Conservation (phyloP, 37 sponge, comb jelly and placozoan species). For the Halisarca cf. caerulea region DNA sequence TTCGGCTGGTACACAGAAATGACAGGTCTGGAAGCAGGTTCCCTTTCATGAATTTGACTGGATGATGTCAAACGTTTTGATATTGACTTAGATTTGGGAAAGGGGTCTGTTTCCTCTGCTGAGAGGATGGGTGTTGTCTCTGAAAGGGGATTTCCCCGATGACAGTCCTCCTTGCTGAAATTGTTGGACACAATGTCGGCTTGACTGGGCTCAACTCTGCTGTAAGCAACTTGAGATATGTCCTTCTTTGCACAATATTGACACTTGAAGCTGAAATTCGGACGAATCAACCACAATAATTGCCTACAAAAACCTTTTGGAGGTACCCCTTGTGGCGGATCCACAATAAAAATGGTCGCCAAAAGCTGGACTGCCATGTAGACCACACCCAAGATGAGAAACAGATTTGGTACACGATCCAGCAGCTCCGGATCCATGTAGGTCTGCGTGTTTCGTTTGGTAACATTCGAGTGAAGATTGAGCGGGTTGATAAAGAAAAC, state of each 20-base stretch:
- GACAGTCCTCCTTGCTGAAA: neutral
- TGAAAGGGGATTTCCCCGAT: too few relatives aligned
- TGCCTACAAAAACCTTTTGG: neutral
- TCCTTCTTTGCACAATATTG: neutral
- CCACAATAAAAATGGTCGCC: conserved; percentile 64
- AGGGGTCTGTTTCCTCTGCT: too few relatives aligned
- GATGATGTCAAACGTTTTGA: neutral
- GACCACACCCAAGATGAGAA: conserved; percentile 71
- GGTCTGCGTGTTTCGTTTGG: neutral
- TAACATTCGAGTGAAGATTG: conserved; percentile 12
- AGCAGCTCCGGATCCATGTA: conserved; percentile 65
- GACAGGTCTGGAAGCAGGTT: neutral
- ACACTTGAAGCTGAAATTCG: neutral
- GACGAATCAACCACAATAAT: conserved; percentile 5
- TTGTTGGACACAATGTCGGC: neutral
- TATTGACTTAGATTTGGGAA: too few relatives aligned
- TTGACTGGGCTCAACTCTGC: too few relatives aligned
- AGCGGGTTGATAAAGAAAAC: conserved; percentile 78
- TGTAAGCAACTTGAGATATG: neutral
- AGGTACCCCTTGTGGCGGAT: conserved; percentile 30
- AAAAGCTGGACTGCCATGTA: conserved; percentile 72
- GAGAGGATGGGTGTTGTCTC: neutral
- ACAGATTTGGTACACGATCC: conserved; percentile 62
- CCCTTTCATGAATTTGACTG: neutral
- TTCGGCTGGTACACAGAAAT: conserved; percentile 23